Evolutionary conservation across 1,140 invertebrate species (phyloP).

Genomic region (Mylabris phalerata): DNA sequence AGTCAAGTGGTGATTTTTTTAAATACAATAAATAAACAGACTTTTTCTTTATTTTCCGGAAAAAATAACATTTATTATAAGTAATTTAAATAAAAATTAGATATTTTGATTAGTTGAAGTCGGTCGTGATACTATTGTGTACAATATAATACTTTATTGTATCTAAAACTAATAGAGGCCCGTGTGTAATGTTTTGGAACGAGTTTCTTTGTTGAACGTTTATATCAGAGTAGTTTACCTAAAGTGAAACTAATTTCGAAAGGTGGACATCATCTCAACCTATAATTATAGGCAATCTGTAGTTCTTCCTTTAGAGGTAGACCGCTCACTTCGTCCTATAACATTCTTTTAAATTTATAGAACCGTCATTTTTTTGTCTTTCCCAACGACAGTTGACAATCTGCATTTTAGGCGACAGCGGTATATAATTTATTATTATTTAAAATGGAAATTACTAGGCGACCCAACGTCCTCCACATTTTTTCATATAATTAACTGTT

Average conservation of each 20-base stretch:
- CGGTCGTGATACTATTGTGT: too few species aligned
- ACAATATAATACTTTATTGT: too few species aligned
- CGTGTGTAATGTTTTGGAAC: constrained; percentile 16
- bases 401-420: constrained; percentile 16
- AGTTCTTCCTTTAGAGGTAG: constrained; percentile 12
- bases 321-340: constrained; percentile 11
- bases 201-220: constrained; percentile 12
- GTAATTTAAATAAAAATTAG: too few species aligned
- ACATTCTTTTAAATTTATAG: constrained; percentile 17
- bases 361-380: constrained; percentile 15
- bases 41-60: too few species aligned
- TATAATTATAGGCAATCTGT: constrained; percentile 17
- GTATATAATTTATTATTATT: constrained; percentile 12
- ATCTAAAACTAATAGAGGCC: constrained; percentile 1
- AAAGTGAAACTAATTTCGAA: constrained; percentile 19
- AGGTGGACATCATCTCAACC: constrained; percentile 16
- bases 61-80: too few species aligned
- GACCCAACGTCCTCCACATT: too few species aligned
- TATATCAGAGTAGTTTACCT: constrained; percentile 16
- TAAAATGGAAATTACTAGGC: too few species aligned
- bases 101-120: too few species aligned
- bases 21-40: too few species aligned
- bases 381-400: constrained; percentile 15
- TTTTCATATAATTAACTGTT: too few species aligned
- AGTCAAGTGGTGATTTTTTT: too few species aligned